phyloP scores from a whole-genome alignment of 2,113 vertebrate species.

The Psettodes erumei region DNA sequence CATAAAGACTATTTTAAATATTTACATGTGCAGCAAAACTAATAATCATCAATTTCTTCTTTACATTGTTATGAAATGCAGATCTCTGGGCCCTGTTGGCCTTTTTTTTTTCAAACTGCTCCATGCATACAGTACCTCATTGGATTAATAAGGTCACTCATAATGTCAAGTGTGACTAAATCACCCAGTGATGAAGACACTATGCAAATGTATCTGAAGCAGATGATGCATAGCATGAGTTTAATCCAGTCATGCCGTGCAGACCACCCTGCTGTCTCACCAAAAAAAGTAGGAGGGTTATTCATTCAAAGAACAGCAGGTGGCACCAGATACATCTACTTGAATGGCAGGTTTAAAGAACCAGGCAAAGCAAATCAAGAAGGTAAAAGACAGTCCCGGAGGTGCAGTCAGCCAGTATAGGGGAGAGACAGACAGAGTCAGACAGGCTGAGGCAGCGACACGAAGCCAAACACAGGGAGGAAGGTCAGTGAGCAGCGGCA shows the following conservation, averaged over 20 bases:
- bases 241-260: conserved; percentile 72
- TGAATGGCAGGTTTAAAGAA: conserved; percentile 47
- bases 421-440: conserved; percentile 61
- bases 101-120: conserved; percentile 26
- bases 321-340: conserved; percentile 74
- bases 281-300: conserved; percentile 51
- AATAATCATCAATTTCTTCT: conserved; percentile 39
- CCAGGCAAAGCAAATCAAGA: conserved; percentile 69
- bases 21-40: conserved; percentile 25
- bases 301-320: conserved; percentile 76
- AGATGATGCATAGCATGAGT: conserved; percentile 70
- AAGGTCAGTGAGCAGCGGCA: conserved; percentile 66
- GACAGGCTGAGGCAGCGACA: conserved; percentile 67
- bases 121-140: conserved; percentile 72
- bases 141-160: conserved; percentile 57
- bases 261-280: conserved; percentile 62
- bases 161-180: conserved; percentile 38
- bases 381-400: conserved; percentile 44
- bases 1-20: neutral
- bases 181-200: conserved; percentile 57
- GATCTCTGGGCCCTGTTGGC: conserved; percentile 26
- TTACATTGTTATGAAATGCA: conserved; percentile 54
- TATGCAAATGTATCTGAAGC: conserved; percentile 64
- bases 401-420: conserved; percentile 57
- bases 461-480: conserved; percentile 68